Conservation (phyloP, 2,113 vertebrate genomes). For the Micromys minutus region DNA sequence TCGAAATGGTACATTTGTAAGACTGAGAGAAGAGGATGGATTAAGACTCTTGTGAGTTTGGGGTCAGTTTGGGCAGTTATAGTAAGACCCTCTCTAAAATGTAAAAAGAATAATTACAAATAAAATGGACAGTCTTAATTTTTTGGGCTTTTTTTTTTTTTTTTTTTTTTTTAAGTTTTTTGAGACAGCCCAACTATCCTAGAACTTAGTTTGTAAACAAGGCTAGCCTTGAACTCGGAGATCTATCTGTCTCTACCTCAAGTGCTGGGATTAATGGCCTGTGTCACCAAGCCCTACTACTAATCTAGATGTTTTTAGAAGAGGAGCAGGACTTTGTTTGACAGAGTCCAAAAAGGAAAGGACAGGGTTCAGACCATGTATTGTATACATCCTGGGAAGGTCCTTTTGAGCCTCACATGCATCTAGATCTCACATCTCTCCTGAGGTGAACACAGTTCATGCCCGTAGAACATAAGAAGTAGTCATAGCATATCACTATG, state of each 20-base stretch:
- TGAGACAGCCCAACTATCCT: neutral
- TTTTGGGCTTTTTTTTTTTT: neutral
- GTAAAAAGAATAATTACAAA: neutral
- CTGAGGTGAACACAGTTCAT: neutral
- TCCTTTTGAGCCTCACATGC: neutral
- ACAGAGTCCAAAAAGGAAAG: neutral
- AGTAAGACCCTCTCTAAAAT: neutral
- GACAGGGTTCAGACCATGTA: neutral
- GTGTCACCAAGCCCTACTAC: neutral
- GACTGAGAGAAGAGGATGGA: neutral
- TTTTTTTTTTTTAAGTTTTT: neutral
- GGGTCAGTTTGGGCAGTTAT: neutral
- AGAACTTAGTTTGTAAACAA: neutral
- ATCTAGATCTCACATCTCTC: fast-evolving
- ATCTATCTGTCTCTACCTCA: neutral
- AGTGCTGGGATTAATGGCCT: neutral
- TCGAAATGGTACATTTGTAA: neutral
- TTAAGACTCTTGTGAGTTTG: neutral
- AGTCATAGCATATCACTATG: no score
- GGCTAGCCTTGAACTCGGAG: neutral
- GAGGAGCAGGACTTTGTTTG: neutral
- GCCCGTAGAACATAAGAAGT: neutral
- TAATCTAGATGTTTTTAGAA: neutral
- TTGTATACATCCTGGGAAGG: neutral
- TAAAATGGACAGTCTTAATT: neutral